Evolutionary conservation across 2,888 invertebrate genomes (phyloP), one percentile per base, ranked within the genome.

Genomic region (Synergus japonicus): DNA sequence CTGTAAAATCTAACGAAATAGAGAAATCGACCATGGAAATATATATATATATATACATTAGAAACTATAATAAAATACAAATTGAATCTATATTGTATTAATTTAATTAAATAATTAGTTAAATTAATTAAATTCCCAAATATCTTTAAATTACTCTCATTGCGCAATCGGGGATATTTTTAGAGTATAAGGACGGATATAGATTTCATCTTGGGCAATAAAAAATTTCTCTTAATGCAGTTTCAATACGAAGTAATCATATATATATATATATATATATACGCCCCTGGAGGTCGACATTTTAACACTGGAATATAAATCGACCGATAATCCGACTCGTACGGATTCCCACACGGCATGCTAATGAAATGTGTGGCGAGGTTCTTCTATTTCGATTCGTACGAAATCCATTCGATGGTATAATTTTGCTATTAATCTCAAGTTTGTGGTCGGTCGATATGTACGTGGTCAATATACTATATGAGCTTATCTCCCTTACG

Each of bases 381-480:
- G 84, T 76, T 81, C 85, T 64, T 85, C 85, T 81, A 84, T 85
- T 84, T 82, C 79, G 83, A 67, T 85, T 84, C 83, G 83, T 84
- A 86, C 86, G 84, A 87, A 88, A 85, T 87, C 86, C 85, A 85
- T 87, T 86, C 85, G 85, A 87, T 87, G 86, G 90, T 87, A 91
- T 90, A 90, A 91, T 90, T 89, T 87, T 81, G 86, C 89, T 87
- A 90, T 91, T 88, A 90, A 90, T 90, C 89, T 88, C 85, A 78
- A 84, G 83, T 87, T 83, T 86, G 84, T 83, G 84, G 81, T 80
- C 78, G 58, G 76, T 18, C 76, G 37, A 76, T 44, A 67, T 76
- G 78, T 67, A 67, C 46, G 43, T 54, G 46, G 60, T 43, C 78
- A 80, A 69, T 78, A 76, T 60, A 54, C 73, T 81, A 83, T 81